Conservation (phyloP, 2,797 vertebrate genomes). For the Intellagama lesueurii region DNA sequence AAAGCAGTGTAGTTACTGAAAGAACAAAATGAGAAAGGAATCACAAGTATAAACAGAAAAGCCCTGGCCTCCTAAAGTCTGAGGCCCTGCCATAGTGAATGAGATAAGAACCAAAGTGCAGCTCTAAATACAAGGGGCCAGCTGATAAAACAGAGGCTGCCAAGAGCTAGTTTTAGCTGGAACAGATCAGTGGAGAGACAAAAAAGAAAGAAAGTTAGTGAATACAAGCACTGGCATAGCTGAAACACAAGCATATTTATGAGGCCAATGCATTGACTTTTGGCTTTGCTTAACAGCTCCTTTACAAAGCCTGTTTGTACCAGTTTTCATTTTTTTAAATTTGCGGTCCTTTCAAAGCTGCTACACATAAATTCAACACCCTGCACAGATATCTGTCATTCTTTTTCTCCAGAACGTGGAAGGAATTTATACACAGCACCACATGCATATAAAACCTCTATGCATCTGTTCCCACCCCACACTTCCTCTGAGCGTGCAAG, state of each 20-base stretch:
- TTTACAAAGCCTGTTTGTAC: conserved; percentile 1
- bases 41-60: conserved; percentile 35
- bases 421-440: not conserved
- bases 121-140: conserved; percentile 40
- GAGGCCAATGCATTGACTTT: conserved; percentile 16
- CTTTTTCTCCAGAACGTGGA: not conserved
- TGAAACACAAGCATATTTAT: not conserved
- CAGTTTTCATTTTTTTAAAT: not conserved
- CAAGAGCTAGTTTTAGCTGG: conserved; percentile 35
- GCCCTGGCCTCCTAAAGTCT: conserved; percentile 34
- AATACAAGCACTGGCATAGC: conserved; percentile 35
- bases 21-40: not conserved
- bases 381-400: not conserved
- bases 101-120: conserved; percentile 38
- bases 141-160: conserved; percentile 37
- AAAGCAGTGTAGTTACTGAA: conserved; percentile 13
- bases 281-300: not conserved
- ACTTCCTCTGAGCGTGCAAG: not conserved
- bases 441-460: not conserved
- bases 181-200: conserved; percentile 4
- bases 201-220: not conserved
- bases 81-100: conserved; percentile 20
- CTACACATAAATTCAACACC: not conserved
- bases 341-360: not conserved
- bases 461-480: not conserved